These are phyloP conservation scores for Subanguina moxae DNA, from an alignment of 1,140 invertebrate species.

Conservation along the genomic window DNA sequence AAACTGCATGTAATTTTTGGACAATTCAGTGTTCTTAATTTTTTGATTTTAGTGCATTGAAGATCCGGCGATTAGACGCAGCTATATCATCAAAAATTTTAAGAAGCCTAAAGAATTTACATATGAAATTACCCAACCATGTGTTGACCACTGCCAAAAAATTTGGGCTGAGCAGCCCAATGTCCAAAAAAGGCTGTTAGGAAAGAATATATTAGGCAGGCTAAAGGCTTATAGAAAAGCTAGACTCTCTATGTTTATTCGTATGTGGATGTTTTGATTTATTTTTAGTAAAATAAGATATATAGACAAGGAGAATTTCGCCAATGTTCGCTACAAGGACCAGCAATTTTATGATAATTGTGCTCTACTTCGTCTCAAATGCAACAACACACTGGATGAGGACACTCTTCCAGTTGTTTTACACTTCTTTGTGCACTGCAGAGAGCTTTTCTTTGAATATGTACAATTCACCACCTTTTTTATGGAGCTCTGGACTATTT, in stretches of 20 bases:
- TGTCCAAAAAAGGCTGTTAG: not conserved
- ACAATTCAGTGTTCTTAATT: no score
- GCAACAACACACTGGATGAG: not conserved
- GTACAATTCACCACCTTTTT: not conserved
- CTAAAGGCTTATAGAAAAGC: not conserved
- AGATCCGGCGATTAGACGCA: not conserved
- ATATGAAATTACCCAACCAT: not conserved
- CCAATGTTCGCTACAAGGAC: not conserved
- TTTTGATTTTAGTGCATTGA: not conserved
- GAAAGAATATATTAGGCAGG: not conserved
- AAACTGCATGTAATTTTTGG: no score
- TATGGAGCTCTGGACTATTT: not conserved
- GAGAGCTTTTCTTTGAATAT: not conserved
- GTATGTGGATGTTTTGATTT: not conserved
- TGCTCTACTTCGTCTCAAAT: not conserved
- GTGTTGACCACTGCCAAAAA: not conserved
- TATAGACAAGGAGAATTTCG: not conserved
- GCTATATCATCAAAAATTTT: not conserved
- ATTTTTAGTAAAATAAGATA: not conserved
- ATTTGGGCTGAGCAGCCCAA: slow-evolving; percentile 2
- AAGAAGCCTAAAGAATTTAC: not conserved
- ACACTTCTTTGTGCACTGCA: not conserved
- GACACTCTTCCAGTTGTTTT: not conserved
- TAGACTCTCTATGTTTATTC: not conserved
- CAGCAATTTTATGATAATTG: not conserved